Conservation (phyloP, 2,888 invertebrate species). For the Pyrochroa serraticornis region DNA sequence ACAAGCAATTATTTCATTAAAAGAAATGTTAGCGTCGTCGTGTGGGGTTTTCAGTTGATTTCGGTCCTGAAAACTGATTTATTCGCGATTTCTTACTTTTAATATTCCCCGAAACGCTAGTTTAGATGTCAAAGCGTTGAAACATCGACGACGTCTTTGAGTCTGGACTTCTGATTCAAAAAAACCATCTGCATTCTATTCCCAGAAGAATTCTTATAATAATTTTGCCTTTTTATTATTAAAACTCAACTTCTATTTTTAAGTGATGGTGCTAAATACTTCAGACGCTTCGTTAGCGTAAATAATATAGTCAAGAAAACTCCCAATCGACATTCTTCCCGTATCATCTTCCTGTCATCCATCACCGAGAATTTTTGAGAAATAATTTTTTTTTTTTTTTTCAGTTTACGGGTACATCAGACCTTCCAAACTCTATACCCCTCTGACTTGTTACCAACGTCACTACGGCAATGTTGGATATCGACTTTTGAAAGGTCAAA, state of each 20-base stretch:
- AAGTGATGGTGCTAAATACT: neutral
- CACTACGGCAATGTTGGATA: conserved; percentile 6
- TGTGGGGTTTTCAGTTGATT: conserved; percentile 1
- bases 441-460: conserved; percentile 14
- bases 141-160: conserved; percentile 10
- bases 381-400: conserved; percentile 3
- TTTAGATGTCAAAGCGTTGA: conserved; percentile 14
- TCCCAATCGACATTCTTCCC: neutral
- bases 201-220: conserved; percentile 2
- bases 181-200: conserved; percentile 1
- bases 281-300: conserved; percentile 1
- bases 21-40: conserved; percentile 3
- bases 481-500: conserved; percentile 2
- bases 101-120: conserved; percentile 13
- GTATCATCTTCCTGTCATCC: neutral
- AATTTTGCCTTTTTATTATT: conserved; percentile 3
- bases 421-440: conserved; percentile 8
- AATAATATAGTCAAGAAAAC: neutral
- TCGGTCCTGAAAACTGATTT: neutral
- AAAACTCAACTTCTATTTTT: neutral
- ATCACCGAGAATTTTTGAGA: neutral
- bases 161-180: conserved; percentile 11
- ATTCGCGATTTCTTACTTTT: conserved; percentile 3
- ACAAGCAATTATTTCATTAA: conserved; percentile 20
- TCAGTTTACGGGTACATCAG: conserved; percentile 18